Percentiles rank a stretch among this genome's conserved stretches.
Evolutionary conservation across 1,140 invertebrate genomes (phyloP).

Genomic region (Lucilia sericata): DNA sequence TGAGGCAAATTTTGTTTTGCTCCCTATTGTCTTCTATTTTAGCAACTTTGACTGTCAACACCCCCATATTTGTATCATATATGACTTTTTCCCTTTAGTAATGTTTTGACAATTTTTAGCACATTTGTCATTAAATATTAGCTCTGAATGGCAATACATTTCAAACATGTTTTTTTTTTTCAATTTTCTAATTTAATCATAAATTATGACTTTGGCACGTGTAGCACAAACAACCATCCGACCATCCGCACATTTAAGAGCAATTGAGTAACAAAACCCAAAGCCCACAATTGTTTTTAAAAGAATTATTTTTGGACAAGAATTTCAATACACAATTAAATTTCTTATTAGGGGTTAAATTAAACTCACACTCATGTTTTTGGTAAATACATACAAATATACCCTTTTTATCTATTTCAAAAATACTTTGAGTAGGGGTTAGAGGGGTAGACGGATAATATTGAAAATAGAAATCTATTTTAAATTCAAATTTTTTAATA

Average conservation of each 20-base stretch:
- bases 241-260: background rate
- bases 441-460: no score
- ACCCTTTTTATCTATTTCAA: no score
- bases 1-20: no score
- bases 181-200: constrained; percentile 50
- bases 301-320: background rate
- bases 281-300: background rate
- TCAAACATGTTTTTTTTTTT: constrained; percentile 42
- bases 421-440: no score
- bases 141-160: background rate
- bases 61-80: no score
- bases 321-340: background rate
- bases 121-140: constrained; percentile 39
- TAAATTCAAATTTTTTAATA: no score
- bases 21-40: no score
- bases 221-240: constrained; percentile 6
- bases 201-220: constrained; percentile 49
- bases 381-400: background rate
- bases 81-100: background rate
- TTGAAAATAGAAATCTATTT: no score
- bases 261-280: no score
- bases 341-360: background rate
- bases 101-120: constrained; percentile 41
- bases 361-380: background rate
- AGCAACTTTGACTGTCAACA: no score